These are phyloP conservation scores for Aethina tumida DNA, from an alignment of 1,140 invertebrate genomes.

Conservation along the genomic window DNA sequence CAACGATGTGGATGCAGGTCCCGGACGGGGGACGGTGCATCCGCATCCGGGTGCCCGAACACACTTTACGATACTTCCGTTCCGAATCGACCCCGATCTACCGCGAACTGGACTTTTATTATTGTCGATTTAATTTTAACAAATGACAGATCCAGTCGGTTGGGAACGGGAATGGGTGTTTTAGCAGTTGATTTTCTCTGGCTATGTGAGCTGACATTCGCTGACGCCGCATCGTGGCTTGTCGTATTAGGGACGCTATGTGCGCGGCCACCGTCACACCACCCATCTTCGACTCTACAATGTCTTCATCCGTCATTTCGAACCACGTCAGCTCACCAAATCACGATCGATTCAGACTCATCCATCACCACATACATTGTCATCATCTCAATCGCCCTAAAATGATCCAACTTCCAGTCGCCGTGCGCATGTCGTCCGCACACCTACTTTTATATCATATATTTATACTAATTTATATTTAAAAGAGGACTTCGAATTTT, in stretches of 20 bases:
- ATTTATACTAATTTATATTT: conserved; percentile 35
- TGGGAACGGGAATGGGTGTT: too few species aligned
- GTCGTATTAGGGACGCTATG: conserved; percentile 15
- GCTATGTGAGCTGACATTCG: conserved; percentile 7
- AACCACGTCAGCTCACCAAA: too few species aligned
- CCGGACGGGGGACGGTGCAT: neutral
- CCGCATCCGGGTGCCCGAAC: too few species aligned
- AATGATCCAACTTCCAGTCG: conserved; percentile 6
- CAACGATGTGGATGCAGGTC: neutral
- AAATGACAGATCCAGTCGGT: too few species aligned
- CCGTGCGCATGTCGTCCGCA: conserved; percentile 18
- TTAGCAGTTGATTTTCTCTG: too few species aligned
- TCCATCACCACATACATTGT: conserved; percentile 10
- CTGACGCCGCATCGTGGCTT: conserved; percentile 4
- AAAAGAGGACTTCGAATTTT: conserved; percentile 31
- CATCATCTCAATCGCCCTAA: conserved; percentile 4
- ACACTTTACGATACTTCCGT: too few species aligned
- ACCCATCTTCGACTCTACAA: neutral
- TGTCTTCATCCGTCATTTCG: too few species aligned
- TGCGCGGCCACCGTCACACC: conserved; percentile 6
- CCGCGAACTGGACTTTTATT: too few species aligned
- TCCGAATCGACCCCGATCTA: too few species aligned
- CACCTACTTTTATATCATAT: conserved; percentile 32
- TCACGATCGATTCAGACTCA: conserved; percentile 1
- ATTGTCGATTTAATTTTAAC: too few species aligned